Base-by-base conservation (phyloP, 2,797 vertebrate genomes). In the Takifugu ocellatus region DNA sequence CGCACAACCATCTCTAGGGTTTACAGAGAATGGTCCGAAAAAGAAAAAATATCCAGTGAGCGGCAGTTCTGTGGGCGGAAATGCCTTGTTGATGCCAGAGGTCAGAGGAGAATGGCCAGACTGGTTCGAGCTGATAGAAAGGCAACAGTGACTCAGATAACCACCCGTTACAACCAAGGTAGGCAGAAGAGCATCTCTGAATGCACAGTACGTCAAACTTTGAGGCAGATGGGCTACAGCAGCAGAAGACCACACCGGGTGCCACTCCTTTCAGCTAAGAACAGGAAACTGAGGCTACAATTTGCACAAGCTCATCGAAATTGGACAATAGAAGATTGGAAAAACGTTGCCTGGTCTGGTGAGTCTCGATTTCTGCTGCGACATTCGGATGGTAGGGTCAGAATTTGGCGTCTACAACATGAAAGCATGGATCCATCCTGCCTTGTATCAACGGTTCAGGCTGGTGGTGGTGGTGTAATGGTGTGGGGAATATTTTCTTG, bases 11-110 rank as follows among this genome's bases (percentile, higher is more conserved):
- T n/a, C 43, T n/a, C 44, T 17, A 17, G 44, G 44, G n/a, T 46
- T 17, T 46, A 36, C 33, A 36, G 33, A 36, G 33, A 36, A 36
- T 36, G 33, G 11, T 36, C 33, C 33, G 33, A 46, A 46, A 46
- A 46, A 46, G 44, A 46, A 17, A 51, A 21, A 29, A 51, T 51
- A 51, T 33, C 49, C 59, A 63, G 55, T 59, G 59, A 67, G 63
- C 1, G 0, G 36, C 57, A 54, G 55, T 24, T 68, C 33, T 72
- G 6, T 58, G 56, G 49, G 48, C 4, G 5, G 9, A 78, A 75
- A 79, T 67, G 50, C 36, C 59, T 77, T 51, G 55, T 63, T 80
- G 81, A 82, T 83, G 70, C 73, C 67, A 78, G 63, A 76, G 75
- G 72, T 82, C 63, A 79, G 68, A 82, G 56, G 63, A 72, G 63